phyloP scores from a whole-genome alignment of 2,888 invertebrate species.

The Drosophila imparisetae region DNA sequence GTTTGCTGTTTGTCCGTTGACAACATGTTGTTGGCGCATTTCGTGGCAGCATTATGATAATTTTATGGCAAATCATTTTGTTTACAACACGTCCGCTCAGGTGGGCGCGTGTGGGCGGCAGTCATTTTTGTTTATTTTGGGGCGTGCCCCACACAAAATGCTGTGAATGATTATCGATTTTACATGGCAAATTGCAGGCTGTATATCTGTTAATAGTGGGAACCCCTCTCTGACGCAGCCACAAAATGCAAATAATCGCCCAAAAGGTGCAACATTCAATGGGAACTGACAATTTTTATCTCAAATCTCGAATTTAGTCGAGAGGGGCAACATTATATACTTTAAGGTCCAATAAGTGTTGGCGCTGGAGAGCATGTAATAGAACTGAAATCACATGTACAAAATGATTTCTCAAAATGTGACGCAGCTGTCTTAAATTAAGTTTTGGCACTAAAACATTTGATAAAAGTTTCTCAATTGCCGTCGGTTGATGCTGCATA shows the following conservation, averaged over 20 bases:
- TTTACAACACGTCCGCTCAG: constrained; percentile 69
- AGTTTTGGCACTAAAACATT: not conserved
- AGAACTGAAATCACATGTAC: not conserved
- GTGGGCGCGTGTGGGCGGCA: constrained; percentile 42
- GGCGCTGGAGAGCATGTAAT: not conserved
- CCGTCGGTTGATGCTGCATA: constrained; percentile 58
- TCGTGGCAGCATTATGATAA: constrained; percentile 77
- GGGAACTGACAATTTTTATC: not conserved
- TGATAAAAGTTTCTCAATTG: constrained; percentile 1
- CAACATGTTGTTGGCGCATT: constrained; percentile 82
- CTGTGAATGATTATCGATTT: constrained; percentile 79
- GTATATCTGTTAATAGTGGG: constrained; percentile 39
- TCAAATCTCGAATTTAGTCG: not conserved
- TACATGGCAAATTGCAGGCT: constrained; percentile 72
- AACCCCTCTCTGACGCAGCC: not conserved
- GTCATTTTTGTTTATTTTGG: not conserved
- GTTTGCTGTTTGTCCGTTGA: constrained; percentile 61
- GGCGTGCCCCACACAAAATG: constrained; percentile 67
- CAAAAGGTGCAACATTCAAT: constrained; percentile 26
- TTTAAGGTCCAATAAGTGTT: too few species aligned
- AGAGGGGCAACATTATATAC: not conserved
- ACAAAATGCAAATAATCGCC: constrained; percentile 30
- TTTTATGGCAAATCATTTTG: constrained; percentile 81
- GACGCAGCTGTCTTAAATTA: not conserved
- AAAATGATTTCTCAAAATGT: not conserved